phyloP scores from a whole-genome alignment of 2,888 invertebrate genomes.

The Sminthurinus aureus region DNA sequence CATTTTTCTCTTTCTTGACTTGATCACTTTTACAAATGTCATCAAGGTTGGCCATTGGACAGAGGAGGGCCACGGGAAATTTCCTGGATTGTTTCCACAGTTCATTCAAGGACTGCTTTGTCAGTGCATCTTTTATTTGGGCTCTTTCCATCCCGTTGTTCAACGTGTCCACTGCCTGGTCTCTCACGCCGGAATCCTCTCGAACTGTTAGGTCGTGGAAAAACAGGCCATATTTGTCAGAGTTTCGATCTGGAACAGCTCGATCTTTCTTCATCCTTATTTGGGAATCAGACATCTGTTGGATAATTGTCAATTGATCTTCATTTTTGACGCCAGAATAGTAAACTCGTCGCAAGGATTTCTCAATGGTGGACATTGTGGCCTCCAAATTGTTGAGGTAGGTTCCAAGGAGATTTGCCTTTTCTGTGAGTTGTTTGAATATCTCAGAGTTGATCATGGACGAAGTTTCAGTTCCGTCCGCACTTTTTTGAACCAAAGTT shows the following conservation, averaged over 20 bases:
- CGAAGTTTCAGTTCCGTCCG: not conserved
- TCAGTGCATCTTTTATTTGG: too few species aligned
- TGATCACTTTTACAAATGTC: too few species aligned
- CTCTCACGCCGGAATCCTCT: slow-evolving; percentile 33
- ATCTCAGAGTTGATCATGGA: too few species aligned
- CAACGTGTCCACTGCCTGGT: slow-evolving; percentile 42
- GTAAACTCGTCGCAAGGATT: slow-evolving; percentile 29
- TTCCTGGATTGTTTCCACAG: too few species aligned
- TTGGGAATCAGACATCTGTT: too few species aligned
- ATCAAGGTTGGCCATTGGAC: too few species aligned
- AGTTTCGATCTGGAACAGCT: not conserved
- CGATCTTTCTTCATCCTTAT: too few species aligned
- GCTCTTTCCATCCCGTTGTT: too few species aligned
- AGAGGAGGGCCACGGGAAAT: too few species aligned
- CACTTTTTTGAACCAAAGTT: slow-evolving; percentile 16
- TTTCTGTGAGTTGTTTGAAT: slow-evolving; percentile 28
- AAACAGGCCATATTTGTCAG: slow-evolving; percentile 7
- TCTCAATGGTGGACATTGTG: not conserved
- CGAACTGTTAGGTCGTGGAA: slow-evolving; percentile 41
- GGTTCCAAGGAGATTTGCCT: slow-evolving; percentile 33
- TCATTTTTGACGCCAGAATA: slow-evolving; percentile 1
- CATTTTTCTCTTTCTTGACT: too few species aligned
- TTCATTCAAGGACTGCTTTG: not conserved
- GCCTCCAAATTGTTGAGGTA: slow-evolving; percentile 15
- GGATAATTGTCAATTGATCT: not conserved